A percentile compares a stretch with the other conserved stretches of the same genome.
Conservation (phyloP, 2,113 vertebrate genomes). For the Vulpes lagopus region DNA sequence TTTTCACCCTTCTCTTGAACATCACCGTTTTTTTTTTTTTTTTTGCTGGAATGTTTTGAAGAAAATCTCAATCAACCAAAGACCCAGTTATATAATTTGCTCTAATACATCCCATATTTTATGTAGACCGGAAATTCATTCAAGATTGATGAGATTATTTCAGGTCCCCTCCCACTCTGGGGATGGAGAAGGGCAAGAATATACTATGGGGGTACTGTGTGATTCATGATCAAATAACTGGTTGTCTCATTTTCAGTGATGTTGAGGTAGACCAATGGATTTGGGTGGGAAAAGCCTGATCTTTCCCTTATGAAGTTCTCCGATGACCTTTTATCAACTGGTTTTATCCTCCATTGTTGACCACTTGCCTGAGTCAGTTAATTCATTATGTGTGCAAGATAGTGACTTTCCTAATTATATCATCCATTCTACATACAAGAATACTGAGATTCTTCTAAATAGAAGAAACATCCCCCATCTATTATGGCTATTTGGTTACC, state of each 20-base stretch:
- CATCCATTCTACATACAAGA: not conserved
- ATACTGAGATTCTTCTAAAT: not conserved
- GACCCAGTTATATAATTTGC: not conserved
- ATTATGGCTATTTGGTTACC: conserved; percentile 10
- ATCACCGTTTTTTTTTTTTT: not conserved
- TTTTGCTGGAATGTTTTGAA: conserved; percentile 20
- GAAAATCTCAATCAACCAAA: conserved; percentile 13
- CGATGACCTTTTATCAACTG: not conserved
- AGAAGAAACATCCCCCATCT: not conserved
- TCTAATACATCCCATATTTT: not conserved
- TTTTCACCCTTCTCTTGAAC: not conserved
- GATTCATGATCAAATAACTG: not conserved
- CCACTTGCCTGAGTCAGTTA: not conserved
- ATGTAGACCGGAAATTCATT: not conserved
- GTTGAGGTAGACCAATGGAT: not conserved
- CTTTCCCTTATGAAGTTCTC: not conserved
- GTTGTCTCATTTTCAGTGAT: not conserved
- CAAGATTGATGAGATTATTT: not conserved
- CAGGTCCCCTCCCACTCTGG: not conserved
- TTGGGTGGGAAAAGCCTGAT: not conserved
- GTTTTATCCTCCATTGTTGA: not conserved
- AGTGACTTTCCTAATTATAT: not conserved
- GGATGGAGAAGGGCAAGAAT: not conserved
- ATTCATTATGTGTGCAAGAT: not conserved
- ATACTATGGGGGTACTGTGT: not conserved